Percentiles rank a stretch among this genome's conserved stretches.
Conservation (phyloP, 2,888 invertebrate genomes). For the Leptopilina drosophilae region DNA sequence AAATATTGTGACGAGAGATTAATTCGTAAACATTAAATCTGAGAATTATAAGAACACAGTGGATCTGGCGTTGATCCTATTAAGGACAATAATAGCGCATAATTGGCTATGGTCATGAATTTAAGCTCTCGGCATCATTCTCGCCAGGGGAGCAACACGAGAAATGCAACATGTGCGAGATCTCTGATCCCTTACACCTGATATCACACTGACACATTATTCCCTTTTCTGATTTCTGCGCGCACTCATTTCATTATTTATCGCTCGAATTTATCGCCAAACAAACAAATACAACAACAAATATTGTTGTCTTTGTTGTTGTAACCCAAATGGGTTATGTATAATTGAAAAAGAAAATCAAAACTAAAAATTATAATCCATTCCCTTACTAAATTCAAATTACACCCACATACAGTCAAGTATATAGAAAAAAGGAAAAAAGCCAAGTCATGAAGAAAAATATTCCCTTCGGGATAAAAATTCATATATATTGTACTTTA, state of each 20-base stretch:
- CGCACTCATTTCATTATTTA: neutral
- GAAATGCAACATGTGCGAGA: slow-evolving; percentile 72
- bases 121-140: slow-evolving; percentile 49
- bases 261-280: neutral
- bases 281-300: neutral
- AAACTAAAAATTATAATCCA: no score
- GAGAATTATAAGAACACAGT: neutral
- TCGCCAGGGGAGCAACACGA: slow-evolving; percentile 62
- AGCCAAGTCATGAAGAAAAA: neutral
- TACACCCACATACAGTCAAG: neutral
- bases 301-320: no score
- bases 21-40: no score
- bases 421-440: no score
- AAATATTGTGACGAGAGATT: no score
- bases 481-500: slow-evolving; percentile 9
- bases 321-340: no score
- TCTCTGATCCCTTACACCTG: slow-evolving; percentile 72
- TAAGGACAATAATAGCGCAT: slow-evolving; percentile 67
- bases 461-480: slow-evolving; percentile 17
- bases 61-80: slow-evolving; percentile 67
- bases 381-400: neutral
- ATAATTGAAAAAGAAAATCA: neutral
- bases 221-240: slow-evolving; percentile 15
- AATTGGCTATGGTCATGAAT: slow-evolving; percentile 63
- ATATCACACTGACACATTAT: slow-evolving; percentile 61